Base-by-base conservation (phyloP, 1,140 invertebrate species). In the Formica selysi region DNA sequence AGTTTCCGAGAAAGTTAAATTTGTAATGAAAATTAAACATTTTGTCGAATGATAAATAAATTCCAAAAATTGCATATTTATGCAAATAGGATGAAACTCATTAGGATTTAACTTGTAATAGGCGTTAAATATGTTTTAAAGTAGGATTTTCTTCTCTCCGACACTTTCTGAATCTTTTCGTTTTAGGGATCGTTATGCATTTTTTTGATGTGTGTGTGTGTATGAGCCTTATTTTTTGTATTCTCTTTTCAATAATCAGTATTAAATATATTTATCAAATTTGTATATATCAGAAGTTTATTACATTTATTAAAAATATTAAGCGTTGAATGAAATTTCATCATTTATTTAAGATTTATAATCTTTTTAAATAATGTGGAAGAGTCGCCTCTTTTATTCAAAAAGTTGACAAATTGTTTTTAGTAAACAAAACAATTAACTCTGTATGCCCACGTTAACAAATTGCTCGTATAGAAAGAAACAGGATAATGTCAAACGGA, bases 401-500 rank as follows among this genome's bases (percentile, higher is more conserved):
- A 26, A 41, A 61, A 61, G 38, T 65, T 78, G 61, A 36, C 41
- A 29, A 22, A 29, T 8, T n/a, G 7, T 38, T 76, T 76, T 19
- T 22, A 41, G 13, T 48, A 26, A 10, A 8, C n/a, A 32, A 57
- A 62, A 61, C 44, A 44, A 54, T 65, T 26, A 19, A 80, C 65
- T 57, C 6, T 11, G 22, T 59, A 59, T 11, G 22, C 19, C 19
- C 16, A 36, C 36, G 11, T 32, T 80, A 22, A 71, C 65, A 81
- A 81, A 81, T 81, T 73, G 79, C 57, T 81, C 26, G 26, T 73
- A 61, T 73, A 19, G 67, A 61, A 51, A 41, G 19, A 26, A 59
- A 26, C 79, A 26, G 29, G 71, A 19, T 81, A 81, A 81, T 71
- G 67, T 59, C 51, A 81, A 81, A 81, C 54, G 67, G 67, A 44